Base-by-base conservation (phyloP, 2,888 invertebrate species). In the Busseola fusca region DNA sequence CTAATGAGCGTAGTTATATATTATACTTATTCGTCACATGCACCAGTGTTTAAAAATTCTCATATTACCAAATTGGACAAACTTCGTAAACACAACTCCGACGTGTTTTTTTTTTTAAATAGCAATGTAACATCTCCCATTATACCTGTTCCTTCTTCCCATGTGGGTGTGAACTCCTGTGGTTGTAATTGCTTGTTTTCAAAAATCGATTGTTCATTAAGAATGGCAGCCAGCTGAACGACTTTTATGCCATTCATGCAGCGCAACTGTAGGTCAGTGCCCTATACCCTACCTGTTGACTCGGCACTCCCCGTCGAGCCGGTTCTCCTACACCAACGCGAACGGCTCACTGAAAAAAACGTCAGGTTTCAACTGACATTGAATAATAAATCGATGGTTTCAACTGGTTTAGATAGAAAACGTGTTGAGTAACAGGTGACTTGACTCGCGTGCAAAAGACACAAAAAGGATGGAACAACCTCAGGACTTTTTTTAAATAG, bases 231-330 rank as follows among this genome's bases (percentile, higher is more conserved):
- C 87, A 90, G 91, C 90, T 90, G 90, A 89, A 90, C 85, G 85
- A 74, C 84, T 80, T 82, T 83, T 82, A 84, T 91, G 89, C 89
- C 94, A 94, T 94, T 94, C 92, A 94, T 93, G 91, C 91, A 88
- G 84, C 87, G 90, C 83, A 89, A 86, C 90, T 91, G 90, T 94
- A 91, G 95, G 95, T 95, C 95, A 95, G 91, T 95, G 95, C 94
- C 95, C 95, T 91, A 89, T 90, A 89, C 90, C 91, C 92, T 94
- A 94, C 95, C 95, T 95, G 95, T 95, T 94, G 93, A 91, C 89
- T 90, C 86, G 87, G 86, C 84, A 88, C 84, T 90, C 91, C 92
- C 89, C 83, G 93, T 87, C 90, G 86, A 92, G 90, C 95, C 93
- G 94, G 95, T 95, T 95, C 89, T 90, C 87, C 88, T 84, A 87